Percentiles rank a stretch among this genome's conserved stretches.
phyloP scores from a whole-genome alignment of 2,888 invertebrate species.

The Agonopterix arenella region DNA sequence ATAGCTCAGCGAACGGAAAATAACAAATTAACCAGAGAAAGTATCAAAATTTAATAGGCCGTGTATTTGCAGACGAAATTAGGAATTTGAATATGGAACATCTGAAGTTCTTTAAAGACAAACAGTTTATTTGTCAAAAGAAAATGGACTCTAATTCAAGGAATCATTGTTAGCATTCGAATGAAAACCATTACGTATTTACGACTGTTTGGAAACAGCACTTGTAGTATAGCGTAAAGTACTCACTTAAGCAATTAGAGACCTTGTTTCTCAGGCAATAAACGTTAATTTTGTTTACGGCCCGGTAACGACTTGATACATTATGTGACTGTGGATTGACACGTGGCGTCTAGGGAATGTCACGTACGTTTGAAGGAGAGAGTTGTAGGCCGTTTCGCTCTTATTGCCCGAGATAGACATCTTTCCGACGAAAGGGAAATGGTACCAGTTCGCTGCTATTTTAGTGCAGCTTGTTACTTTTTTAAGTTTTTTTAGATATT shows the following conservation, averaged over 20 bases:
- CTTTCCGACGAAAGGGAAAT: slow-evolving; percentile 61
- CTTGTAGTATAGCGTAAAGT: slow-evolving; percentile 15
- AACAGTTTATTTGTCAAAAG: slow-evolving; percentile 12
- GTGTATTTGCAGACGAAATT: slow-evolving; percentile 22
- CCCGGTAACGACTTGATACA: slow-evolving; percentile 44
- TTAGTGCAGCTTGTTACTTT: slow-evolving; percentile 42
- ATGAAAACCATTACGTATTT: slow-evolving; percentile 13
- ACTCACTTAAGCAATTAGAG: slow-evolving; percentile 38
- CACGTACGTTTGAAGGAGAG: slow-evolving; percentile 42
- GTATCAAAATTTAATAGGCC: slow-evolving; percentile 25
- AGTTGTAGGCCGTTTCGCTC: slow-evolving; percentile 35
- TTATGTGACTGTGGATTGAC: slow-evolving; percentile 45
- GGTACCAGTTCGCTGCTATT: slow-evolving; percentile 47
- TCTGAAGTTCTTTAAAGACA: slow-evolving; percentile 21
- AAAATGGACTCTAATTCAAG: slow-evolving; percentile 25
- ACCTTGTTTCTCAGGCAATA: slow-evolving; percentile 44
- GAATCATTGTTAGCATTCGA: slow-evolving; percentile 24
- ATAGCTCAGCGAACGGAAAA: not conserved
- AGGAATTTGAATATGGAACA: slow-evolving; percentile 42
- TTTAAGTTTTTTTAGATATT: slow-evolving; percentile 22
- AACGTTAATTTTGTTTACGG: slow-evolving; percentile 50
- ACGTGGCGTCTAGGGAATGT: slow-evolving; percentile 59
- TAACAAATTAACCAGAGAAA: slow-evolving; percentile 3
- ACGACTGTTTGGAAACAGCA: slow-evolving; percentile 11
- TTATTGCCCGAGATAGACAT: slow-evolving; percentile 56